These are phyloP conservation scores for Temnothorax ravouxi DNA, from an alignment of 2,888 invertebrate genomes.

Conservation along the genomic window DNA sequence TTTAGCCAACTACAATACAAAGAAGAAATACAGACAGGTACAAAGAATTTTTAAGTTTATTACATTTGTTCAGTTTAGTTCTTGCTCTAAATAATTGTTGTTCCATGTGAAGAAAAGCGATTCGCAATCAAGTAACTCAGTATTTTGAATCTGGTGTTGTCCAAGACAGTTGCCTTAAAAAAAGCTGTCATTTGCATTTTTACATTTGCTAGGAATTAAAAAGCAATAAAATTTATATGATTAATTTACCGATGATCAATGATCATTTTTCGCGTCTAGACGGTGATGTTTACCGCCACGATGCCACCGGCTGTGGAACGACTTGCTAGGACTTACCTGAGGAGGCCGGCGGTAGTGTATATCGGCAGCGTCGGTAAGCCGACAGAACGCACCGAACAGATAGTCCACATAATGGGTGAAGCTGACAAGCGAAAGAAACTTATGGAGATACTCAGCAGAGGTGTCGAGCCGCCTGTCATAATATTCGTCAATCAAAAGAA, in stretches of 20 bases:
- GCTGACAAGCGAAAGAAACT: slow-evolving; percentile 98
- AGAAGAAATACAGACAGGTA: slow-evolving; percentile 97
- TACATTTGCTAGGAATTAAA: neutral
- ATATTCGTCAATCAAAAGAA: slow-evolving; percentile 99
- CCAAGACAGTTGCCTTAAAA: neutral
- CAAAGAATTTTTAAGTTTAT: slow-evolving; percentile 50
- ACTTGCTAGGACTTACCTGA: slow-evolving; percentile 96
- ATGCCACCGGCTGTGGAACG: slow-evolving; percentile 99
- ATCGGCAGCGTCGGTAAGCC: slow-evolving; percentile 99
- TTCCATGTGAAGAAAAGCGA: neutral
- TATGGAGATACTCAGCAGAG: slow-evolving; percentile 95
- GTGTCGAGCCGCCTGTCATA: slow-evolving; percentile 98
- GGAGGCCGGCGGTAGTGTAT: slow-evolving; percentile 98
- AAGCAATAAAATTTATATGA: neutral
- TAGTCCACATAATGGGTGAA: slow-evolving; percentile 98
- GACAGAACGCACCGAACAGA: slow-evolving; percentile 98
- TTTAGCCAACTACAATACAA: slow-evolving; percentile 97
- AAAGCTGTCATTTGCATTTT: neutral
- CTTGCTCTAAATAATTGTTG: slow-evolving; percentile 35
- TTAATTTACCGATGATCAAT: neutral
- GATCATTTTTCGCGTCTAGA: slow-evolving; percentile 87
- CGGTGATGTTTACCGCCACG: slow-evolving; percentile 99
- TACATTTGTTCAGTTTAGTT: slow-evolving; percentile 9
- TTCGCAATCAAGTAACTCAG: neutral
- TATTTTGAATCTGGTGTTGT: neutral